These are phyloP conservation scores for Physella acuta DNA, from an alignment of 1,140 invertebrate genomes.

Conservation along the genomic window DNA sequence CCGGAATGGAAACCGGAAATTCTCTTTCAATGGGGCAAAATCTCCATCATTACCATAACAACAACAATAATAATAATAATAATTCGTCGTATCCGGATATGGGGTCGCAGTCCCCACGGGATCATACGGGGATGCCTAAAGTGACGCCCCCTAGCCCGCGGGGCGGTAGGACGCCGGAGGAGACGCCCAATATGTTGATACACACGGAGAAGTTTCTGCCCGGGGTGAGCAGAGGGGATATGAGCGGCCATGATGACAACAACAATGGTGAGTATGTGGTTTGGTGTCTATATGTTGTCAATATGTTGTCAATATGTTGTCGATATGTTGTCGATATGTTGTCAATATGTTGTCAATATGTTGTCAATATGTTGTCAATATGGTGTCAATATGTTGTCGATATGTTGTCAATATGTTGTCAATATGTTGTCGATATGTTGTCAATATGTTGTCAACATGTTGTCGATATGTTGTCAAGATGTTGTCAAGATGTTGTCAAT, in stretches of 20 bases:
- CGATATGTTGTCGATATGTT: no score
- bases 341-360: no score
- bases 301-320: no score
- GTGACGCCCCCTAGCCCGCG: neutral
- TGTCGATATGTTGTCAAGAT: no score
- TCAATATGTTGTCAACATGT: no score
- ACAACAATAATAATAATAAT: neutral
- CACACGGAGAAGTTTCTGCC: neutral
- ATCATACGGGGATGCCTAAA: neutral
- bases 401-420: no score
- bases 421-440: no score
- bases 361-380: no score
- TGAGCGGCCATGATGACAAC: conserved; percentile 5
- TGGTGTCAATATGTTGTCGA: no score
- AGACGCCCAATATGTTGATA: neutral
- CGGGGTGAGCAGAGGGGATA: neutral
- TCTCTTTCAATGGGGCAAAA: neutral
- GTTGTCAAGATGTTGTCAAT: no score
- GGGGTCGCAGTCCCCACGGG: neutral
- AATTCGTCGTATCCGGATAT: neutral
- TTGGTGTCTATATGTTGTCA: no score
- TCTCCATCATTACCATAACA: neutral
- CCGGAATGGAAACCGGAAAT: neutral
- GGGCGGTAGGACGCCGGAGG: neutral
- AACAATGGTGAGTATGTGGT: conserved; percentile 7